phyloP scores from a whole-genome alignment of 1,140 invertebrate genomes.

The Cotesia vestalis region DNA sequence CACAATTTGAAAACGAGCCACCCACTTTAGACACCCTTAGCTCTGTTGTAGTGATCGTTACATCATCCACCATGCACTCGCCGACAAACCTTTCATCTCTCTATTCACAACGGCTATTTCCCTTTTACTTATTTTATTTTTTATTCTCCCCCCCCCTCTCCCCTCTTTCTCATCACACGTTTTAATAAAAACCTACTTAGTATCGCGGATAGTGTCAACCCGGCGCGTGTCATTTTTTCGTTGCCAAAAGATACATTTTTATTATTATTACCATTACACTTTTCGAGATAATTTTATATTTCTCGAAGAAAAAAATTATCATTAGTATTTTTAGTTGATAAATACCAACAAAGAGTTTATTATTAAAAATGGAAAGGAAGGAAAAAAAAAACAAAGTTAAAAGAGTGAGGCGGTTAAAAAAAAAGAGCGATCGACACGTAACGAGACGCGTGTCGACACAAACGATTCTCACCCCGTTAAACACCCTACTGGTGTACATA shows the following conservation, averaged over 20 bases:
- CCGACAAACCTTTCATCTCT: constrained; percentile 29
- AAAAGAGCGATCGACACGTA: constrained; percentile 46
- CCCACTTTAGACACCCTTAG: constrained; percentile 36
- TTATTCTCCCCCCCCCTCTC: constrained; percentile 9
- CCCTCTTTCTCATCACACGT: constrained; percentile 15
- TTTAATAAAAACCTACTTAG: constrained; percentile 55
- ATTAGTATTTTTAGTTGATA: too few relatives aligned
- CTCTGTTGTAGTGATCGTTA: not conserved
- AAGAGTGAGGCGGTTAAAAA: constrained; percentile 21
- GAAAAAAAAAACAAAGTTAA: not conserved
- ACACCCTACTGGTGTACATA: not conserved
- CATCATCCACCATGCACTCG: not conserved
- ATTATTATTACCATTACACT: too few relatives aligned
- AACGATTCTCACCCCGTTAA: constrained; percentile 51
- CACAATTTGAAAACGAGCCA: constrained; percentile 28
- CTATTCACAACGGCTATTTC: constrained; percentile 38
- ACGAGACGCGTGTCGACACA: constrained; percentile 54
- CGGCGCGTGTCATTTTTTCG: not conserved
- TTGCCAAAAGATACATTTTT: too few relatives aligned
- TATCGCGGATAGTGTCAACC: constrained; percentile 6
- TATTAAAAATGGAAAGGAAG: not conserved
- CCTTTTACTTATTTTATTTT: constrained; percentile 39
- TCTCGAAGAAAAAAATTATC: too few relatives aligned
- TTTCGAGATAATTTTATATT: too few relatives aligned
- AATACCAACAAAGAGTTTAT: not conserved